Evolutionary conservation across 2,113 vertebrate species (phyloP), one percentile per base, ranked within the genome.

Genomic region (Megaleporinus macrocephalus): DNA sequence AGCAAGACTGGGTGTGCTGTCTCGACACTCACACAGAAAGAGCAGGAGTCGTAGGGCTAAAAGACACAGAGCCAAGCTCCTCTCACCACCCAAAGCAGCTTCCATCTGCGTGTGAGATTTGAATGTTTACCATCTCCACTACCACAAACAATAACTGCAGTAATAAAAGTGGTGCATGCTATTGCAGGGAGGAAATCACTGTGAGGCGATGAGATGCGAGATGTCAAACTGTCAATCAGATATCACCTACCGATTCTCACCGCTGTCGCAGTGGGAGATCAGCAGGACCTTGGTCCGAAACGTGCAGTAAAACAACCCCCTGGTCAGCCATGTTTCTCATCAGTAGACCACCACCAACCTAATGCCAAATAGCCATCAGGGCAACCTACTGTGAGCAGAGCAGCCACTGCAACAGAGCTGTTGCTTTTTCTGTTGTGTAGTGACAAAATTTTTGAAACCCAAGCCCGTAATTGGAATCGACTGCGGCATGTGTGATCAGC

Each of bases 401-500:
- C 78, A 89, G 87, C 83, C 89, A 86, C 86, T 86, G 87, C 89
- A 90, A 61, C 87, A 88, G 85, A 87, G 90, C 88, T 91, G 91
- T 86, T 91, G 89, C 91, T 91, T 90, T 89, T 90, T 87, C 88
- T 86, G 89, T 91, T 88, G 87, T 91, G 87, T 88, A 88, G 90
- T 89, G 89, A 93, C 89, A 91, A 87, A 87, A 88, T n/a, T 80
- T 74, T 90, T 90, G 87, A 88, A 51, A 24, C 77, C 76, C 73
- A 63, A 90, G 83, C 90, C 89, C 82, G 87, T 88, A 85, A 73
- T 63, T 51, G 69, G 78, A 72, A 71, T 44, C 5, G 73, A 71
- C 89, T 90, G 90, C 90, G 93, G 92, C 93, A 94, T 94, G 93
- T 90, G 85, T 89, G 87, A 90, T 88, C 90, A 65, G 81, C 78